Evolutionary conservation across 2,797 vertebrate species (phyloP).

Genomic region (Cossypha caffra): DNA sequence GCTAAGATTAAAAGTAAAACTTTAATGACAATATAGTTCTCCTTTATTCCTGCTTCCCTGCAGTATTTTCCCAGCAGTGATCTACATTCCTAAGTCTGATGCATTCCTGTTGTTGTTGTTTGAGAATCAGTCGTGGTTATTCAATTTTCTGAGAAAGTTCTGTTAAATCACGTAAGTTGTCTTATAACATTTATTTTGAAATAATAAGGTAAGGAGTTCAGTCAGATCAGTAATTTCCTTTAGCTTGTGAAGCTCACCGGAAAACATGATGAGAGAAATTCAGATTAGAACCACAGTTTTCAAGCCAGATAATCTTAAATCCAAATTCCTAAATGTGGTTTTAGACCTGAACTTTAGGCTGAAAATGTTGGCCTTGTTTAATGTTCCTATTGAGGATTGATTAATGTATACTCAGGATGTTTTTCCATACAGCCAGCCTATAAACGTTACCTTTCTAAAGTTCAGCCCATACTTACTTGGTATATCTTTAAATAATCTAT

Average conservation of each 20-base stretch:
- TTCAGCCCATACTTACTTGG: constrained; percentile 16
- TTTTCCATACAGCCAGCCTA: constrained; percentile 26
- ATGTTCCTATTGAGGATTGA: constrained; percentile 3
- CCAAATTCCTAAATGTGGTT: neutral
- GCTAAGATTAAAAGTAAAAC: constrained; percentile 12
- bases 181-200: constrained; percentile 1
- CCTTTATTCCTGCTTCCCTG: neutral
- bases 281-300: neutral
- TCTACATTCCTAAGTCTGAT: neutral
- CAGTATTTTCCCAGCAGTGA: neutral
- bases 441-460: constrained; percentile 39
- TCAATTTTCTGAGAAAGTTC: neutral
- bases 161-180: neutral
- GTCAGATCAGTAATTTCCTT: neutral
- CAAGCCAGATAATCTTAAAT: neutral
- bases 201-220: neutral
- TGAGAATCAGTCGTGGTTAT: neutral
- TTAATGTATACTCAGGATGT: constrained; percentile 54
- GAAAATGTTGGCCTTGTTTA: constrained; percentile 13
- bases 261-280: neutral
- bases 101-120: neutral
- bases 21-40: constrained; percentile 23
- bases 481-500: constrained; percentile 34
- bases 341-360: neutral
- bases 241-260: neutral